Evolutionary conservation across 2,113 vertebrate genomes (phyloP), one percentile per base, ranked within the genome.

Genomic region (Nothocercus nigrocapillus): DNA sequence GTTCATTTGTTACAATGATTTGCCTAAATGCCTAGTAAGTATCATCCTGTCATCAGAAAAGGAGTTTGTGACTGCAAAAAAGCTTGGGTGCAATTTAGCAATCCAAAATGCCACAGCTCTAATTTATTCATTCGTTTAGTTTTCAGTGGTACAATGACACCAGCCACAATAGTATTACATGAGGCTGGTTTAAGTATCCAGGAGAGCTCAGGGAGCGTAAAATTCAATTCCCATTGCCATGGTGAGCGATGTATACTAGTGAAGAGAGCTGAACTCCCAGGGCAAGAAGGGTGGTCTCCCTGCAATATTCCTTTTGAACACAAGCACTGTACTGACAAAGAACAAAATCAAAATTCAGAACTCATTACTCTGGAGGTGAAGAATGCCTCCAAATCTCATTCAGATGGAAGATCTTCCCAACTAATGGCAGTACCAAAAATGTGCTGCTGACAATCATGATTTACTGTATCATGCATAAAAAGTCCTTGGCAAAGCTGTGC

Each of bases 211-310:
- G 91, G 51, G 66, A 95, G 94, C 70, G 42, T 91, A 95, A 97
- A 97, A 98, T 98, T 97, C 97, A 97, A 91, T 97, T 97, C 96
- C 84, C 87, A 98, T 97, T 94, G 94, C 97, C 96, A 98, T 97
- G 97, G 97, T 97, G 95, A 98, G 93, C 10, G 1, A 93, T 78
- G 68, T 89, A 47, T 69, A 58, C 38, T 34, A 62, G 74, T 18
- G 27, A 93, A 90, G 92, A 85, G 27, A 89, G 93, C 67, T 88
- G 94, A 94, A 64, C 61, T 86, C 93, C 78, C 88, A 69, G 68
- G 63, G 75, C 91, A 45, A 95, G 89, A 67, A 90, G 88, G 92
- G 87, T 94, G 94, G 92, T 92, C 96, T 92, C 90, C 82, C 28
- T 95, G 92, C 67, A 95, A 18, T 40, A 77, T 62, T 80, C 89